Evolutionary conservation across 1,140 invertebrate genomes (phyloP), one percentile per base, ranked within the genome.

Genomic region (Andrena cerasifolii): DNA sequence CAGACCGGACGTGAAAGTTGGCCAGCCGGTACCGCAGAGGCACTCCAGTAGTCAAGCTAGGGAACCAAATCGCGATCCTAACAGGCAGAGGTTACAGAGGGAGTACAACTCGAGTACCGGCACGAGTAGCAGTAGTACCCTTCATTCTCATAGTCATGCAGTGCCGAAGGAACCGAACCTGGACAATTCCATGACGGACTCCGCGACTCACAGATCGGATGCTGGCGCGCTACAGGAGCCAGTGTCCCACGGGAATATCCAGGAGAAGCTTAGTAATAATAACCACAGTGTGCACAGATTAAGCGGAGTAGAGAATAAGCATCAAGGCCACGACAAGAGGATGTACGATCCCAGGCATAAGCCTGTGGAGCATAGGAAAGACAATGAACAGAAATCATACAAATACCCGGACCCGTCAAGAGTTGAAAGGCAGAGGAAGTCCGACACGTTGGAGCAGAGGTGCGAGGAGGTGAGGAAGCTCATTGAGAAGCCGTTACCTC

Each of bases 401-500:
- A 80, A 82, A 0, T 90, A 91, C 36, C 21, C 73, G 0, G 89
- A 91, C 12, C 24, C 73, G 7, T 72, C 75, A 3, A 80, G 80
- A 40, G 51, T 82, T 0, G 83, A 87, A 40, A 73, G 81, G 24
- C 85, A 83, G 33, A 77, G 85, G 18, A 90, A 91, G 47, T 74
- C 83, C 5, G 91, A 92, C 26, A 80, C 78, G 5, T 58, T 88
- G 3, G 90, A 92, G 26, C 88, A 91, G 24, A 86, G 91, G 56
- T 85, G 79, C 21, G 91, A 93, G 4, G 91, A 93, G 14, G 90
- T 91, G 5, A 77, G 91, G 0, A 92, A 93, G 45, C 51, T 92
- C 0, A 92, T 92, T 2, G 91, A 92, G 18, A 92, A 92, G 31
- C 89, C 91, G 0, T 26, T 90, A 33, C 82, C 82, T 10, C 65